Percentiles rank a stretch among this genome's conserved stretches.
These are phyloP conservation scores for Isurus oxyrinchus DNA, from an alignment of 2,113 vertebrate genomes.

Conservation along the genomic window DNA sequence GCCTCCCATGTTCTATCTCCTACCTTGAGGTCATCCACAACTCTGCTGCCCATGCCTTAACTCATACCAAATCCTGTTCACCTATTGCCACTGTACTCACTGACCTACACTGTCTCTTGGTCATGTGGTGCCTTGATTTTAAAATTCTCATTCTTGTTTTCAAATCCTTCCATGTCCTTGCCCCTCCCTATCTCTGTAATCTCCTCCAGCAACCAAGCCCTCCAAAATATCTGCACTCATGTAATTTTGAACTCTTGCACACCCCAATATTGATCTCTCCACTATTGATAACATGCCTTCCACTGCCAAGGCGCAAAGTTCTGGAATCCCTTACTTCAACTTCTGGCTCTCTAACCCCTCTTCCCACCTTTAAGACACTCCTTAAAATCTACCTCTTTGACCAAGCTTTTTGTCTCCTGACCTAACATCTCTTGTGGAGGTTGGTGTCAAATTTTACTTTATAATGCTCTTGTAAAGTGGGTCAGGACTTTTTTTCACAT, in stretches of 20 bases:
- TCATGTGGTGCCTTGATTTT: background rate
- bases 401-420: too few species aligned
- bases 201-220: background rate
- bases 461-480: too few species aligned
- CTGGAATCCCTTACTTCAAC: background rate
- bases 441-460: too few species aligned
- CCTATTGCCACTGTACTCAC: background rate
- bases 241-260: background rate
- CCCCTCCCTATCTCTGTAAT: background rate
- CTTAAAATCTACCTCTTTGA: too few species aligned
- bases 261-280: background rate
- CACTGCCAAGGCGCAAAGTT: background rate
- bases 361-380: background rate
- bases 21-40: background rate
- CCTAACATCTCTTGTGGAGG: too few species aligned
- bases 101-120: background rate
- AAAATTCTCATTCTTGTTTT: background rate
- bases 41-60: background rate
- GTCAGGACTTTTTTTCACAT: too few species aligned
- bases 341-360: background rate
- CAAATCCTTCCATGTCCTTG: background rate
- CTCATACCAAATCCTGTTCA: background rate
- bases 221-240: background rate
- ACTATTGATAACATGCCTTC: background rate
- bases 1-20: background rate